phyloP scores from a whole-genome alignment of 2,888 invertebrate species.

The Antheraea assamensis region DNA sequence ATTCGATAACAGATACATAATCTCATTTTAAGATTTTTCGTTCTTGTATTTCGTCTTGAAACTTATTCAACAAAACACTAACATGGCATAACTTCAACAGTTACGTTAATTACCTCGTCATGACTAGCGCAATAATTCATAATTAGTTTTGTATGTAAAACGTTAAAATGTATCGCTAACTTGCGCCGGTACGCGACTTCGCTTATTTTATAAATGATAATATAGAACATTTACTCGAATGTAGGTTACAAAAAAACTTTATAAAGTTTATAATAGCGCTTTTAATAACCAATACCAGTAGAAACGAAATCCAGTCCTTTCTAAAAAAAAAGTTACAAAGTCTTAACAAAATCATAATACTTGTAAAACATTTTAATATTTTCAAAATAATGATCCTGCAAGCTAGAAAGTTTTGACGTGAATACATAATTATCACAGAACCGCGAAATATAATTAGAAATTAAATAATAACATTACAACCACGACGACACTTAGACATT shows the following conservation, averaged over 20 bases:
- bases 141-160: conserved; percentile 10
- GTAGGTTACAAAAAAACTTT: background rate
- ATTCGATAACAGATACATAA: no score
- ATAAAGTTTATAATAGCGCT: no score
- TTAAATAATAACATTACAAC: background rate
- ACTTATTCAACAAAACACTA: conserved; percentile 1
- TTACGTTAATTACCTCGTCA: conserved; percentile 10
- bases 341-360: background rate
- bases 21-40: background rate
- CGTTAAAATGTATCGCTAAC: background rate
- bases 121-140: background rate
- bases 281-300: background rate
- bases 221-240: background rate
- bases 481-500: background rate
- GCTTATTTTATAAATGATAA: background rate
- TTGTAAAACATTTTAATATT: background rate
- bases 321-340: background rate
- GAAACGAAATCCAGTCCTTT: background rate
- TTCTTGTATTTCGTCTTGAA: background rate
- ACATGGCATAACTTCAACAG: conserved; percentile 7
- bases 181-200: background rate
- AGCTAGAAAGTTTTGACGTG: background rate
- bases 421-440: background rate
- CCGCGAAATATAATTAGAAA: background rate
- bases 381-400: background rate